phyloP scores from a whole-genome alignment of 1,140 invertebrate species.

The Capitella teleta region DNA sequence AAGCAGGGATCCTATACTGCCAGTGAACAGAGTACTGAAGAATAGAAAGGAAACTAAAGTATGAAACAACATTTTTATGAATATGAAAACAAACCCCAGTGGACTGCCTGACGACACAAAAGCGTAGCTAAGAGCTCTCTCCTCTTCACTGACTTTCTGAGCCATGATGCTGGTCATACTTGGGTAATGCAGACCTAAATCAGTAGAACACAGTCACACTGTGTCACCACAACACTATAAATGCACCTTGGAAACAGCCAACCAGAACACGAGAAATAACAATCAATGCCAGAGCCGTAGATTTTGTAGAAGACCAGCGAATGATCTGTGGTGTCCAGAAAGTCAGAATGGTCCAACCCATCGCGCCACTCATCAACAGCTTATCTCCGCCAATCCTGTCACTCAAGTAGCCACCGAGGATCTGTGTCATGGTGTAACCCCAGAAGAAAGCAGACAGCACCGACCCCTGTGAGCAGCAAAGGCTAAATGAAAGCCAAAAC shows the following conservation, averaged over 20 bases:
- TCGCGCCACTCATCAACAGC: slow-evolving; percentile 52
- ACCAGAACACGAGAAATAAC: slow-evolving; percentile 52
- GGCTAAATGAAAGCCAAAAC: not conserved
- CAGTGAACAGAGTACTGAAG: slow-evolving; percentile 56
- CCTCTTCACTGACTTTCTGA: slow-evolving; percentile 52
- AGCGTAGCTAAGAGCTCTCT: slow-evolving; percentile 60
- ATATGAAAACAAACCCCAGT: slow-evolving; percentile 36
- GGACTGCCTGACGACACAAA: slow-evolving; percentile 54
- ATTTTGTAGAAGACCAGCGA: slow-evolving; percentile 47
- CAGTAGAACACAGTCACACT: not conserved
- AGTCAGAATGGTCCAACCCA: slow-evolving; percentile 57
- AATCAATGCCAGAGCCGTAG: slow-evolving; percentile 50
- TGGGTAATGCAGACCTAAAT: slow-evolving; percentile 55
- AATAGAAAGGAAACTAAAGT: slow-evolving; percentile 16
- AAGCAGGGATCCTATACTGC: slow-evolving; percentile 57
- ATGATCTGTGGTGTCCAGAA: slow-evolving; percentile 57
- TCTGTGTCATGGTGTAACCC: slow-evolving; percentile 63
- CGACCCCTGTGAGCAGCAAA: slow-evolving; percentile 45
- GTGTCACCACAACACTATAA: not conserved
- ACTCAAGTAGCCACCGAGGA: slow-evolving; percentile 56
- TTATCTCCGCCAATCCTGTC: slow-evolving; percentile 58
- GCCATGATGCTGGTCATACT: slow-evolving; percentile 61
- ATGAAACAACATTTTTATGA: not conserved
- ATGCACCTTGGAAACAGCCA: slow-evolving; percentile 56
- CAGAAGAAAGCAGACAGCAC: slow-evolving; percentile 65